Evolutionary conservation across 2,888 invertebrate genomes (phyloP), one percentile per base, ranked within the genome.

Genomic region (Entomobrya multifasciata): DNA sequence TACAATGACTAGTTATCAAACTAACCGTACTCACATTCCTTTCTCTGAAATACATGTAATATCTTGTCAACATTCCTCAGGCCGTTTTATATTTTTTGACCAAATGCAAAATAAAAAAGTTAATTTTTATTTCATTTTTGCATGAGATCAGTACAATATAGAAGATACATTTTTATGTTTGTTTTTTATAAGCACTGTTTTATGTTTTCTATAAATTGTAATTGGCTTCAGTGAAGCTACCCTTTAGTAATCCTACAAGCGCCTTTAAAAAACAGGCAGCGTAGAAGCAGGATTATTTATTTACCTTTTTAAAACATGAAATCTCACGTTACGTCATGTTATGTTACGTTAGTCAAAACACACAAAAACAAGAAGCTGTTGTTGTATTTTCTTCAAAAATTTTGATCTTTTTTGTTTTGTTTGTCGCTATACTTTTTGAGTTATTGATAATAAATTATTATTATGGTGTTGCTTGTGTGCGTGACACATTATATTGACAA

Each of bases 141-240:
- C n/a, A n/a, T n/a, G n/a, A 52, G 62, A 77, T 65, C 79, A 70
- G 70, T 70, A 85, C 60, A 76, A 67, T 60, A 22, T 80, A 6
- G 52, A 65, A 36, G 2, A 67, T 41, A 20, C 41, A 20, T 41
- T 67, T 65, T 36, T 60, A 30, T 20, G 20, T 1, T 65, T 65
- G 17, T 36, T 27, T 4, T 44, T 55, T 80, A 27, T 55, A 82
- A 80, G 60, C 79, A 84, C 27, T 60, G 49, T 60, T 44, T 72
- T 74, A 15, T 47, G 60, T 44, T 74, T 49, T 5, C 60, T 65
- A 52, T 57, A 22, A 44, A 22, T 1, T n/a, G n/a, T 25, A 78
- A 25, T n/a, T 65, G 76, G 86, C 86, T 86, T 86, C 86, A 86
- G 72, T 49, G 81, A 86, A 85, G 84, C 84, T 85, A 85, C 84